Percentiles rank a stretch among this genome's conserved stretches.
These are phyloP conservation scores for Stenopsyche tienmushanensis DNA, from an alignment of 1,140 invertebrate genomes.

Conservation along the genomic window DNA sequence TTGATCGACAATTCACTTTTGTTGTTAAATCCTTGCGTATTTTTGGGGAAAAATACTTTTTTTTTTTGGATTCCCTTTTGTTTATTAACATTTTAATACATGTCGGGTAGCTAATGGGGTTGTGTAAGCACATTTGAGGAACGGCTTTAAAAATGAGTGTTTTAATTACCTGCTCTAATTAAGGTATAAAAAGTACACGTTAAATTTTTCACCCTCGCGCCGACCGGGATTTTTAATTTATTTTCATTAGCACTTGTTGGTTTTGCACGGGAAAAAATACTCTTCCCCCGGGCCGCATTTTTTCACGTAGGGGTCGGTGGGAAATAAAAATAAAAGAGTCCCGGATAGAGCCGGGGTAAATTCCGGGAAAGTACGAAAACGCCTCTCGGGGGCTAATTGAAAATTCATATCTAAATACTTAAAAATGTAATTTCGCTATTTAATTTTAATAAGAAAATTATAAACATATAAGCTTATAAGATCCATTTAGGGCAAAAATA, in stretches of 20 bases:
- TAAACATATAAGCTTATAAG: no score
- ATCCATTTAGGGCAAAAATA: no score
- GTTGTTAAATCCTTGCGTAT: no score
- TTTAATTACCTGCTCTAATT: constrained; percentile 21
- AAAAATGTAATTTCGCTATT: not conserved
- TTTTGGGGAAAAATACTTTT: no score
- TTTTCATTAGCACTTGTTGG: constrained; percentile 36
- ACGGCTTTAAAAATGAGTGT: no score
- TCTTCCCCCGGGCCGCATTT: not conserved
- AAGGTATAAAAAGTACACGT: no score
- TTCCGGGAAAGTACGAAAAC: constrained; percentile 16
- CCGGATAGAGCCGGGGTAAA: constrained; percentile 4
- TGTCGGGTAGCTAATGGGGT: no score
- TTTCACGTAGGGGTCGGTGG: constrained; percentile 5
- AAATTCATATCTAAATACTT: not conserved
- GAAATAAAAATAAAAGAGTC: constrained; percentile 22
- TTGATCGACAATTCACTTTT: no score
- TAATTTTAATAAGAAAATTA: not conserved
- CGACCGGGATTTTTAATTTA: constrained; percentile 30
- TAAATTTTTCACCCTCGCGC: not conserved
- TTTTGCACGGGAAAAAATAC: not conserved
- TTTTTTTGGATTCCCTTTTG: no score
- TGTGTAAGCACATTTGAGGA: no score
- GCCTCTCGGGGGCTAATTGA: no score
- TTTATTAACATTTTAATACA: no score